These are phyloP conservation scores for Alligator sinensis DNA, from an alignment of 2,113 vertebrate species.

Conservation along the genomic window DNA sequence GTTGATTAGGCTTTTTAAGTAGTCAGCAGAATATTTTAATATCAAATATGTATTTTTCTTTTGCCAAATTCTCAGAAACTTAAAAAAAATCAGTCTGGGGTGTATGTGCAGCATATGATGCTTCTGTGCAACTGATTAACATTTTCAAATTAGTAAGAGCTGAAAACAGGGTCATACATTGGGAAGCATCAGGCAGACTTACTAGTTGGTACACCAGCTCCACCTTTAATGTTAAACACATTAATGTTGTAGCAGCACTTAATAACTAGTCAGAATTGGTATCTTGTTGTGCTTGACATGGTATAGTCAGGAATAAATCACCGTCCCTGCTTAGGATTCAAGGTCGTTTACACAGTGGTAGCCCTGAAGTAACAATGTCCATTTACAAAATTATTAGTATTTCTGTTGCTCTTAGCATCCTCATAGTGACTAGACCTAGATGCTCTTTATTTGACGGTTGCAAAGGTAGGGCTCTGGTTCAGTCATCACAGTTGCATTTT, in stretches of 20 bases:
- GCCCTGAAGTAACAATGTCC: neutral
- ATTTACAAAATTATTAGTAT: neutral
- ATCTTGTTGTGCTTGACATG: neutral
- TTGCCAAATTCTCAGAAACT: no score
- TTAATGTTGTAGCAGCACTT: neutral
- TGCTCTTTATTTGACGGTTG: neutral
- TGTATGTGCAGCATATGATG: fast-evolving
- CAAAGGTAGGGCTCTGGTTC: fast-evolving
- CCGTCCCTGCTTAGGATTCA: neutral
- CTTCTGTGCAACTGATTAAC: neutral
- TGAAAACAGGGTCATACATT: neutral
- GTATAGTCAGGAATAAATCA: neutral
- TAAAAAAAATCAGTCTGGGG: no score
- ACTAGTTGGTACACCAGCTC: neutral
- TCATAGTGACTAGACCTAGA: neutral
- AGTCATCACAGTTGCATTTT: neutral
- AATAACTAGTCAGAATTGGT: neutral
- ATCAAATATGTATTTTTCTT: no score
- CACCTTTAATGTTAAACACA: fast-evolving
- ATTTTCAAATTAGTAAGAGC: neutral
- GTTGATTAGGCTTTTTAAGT: no score
- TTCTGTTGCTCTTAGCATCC: neutral
- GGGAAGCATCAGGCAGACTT: neutral
- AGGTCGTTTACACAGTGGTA: neutral
- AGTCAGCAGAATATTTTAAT: no score